Conservation (phyloP, 2,888 invertebrate species). For the Melinaea marsaeus region DNA sequence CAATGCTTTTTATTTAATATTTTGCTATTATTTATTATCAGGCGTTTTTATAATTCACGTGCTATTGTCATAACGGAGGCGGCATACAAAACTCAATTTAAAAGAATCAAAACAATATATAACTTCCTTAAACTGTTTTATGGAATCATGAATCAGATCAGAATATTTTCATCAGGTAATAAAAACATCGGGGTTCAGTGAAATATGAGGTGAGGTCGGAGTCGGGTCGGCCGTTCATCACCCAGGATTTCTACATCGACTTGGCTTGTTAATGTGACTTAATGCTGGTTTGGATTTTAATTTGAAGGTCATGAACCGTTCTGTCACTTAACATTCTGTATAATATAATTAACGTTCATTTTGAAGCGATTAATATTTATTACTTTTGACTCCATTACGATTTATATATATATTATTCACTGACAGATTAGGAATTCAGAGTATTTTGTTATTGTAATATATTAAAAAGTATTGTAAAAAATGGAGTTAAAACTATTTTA, state of each 20-base stretch:
- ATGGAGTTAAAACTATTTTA: too few species aligned
- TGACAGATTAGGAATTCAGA: too few species aligned
- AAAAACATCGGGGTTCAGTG: constrained; percentile 63
- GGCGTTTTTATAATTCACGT: too few species aligned
- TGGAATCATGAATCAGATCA: constrained; percentile 38
- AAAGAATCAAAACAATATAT: background rate
- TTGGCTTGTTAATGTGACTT: constrained; percentile 45
- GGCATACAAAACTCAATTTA: background rate
- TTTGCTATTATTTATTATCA: too few species aligned
- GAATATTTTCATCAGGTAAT: constrained; percentile 65
- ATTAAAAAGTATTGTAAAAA: too few species aligned
- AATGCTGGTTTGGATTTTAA: constrained; percentile 1
- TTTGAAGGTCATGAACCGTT: constrained; percentile 3
- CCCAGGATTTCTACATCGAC: constrained; percentile 46
- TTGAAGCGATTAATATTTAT: too few species aligned
- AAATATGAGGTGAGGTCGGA: constrained; percentile 60
- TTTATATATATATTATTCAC: too few species aligned
- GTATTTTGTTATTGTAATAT: too few species aligned
- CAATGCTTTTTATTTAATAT: too few species aligned
- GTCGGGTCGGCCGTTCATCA: constrained; percentile 53
- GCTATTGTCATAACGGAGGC: background rate
- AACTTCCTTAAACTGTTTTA: background rate
- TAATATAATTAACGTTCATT: too few species aligned
- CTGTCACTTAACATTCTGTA: background rate
- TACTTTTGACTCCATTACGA: too few species aligned